A percentile compares a stretch with the other conserved stretches of the same genome.
phyloP scores from a whole-genome alignment of 2,113 vertebrate genomes.

The Solenodon paradoxus region DNA sequence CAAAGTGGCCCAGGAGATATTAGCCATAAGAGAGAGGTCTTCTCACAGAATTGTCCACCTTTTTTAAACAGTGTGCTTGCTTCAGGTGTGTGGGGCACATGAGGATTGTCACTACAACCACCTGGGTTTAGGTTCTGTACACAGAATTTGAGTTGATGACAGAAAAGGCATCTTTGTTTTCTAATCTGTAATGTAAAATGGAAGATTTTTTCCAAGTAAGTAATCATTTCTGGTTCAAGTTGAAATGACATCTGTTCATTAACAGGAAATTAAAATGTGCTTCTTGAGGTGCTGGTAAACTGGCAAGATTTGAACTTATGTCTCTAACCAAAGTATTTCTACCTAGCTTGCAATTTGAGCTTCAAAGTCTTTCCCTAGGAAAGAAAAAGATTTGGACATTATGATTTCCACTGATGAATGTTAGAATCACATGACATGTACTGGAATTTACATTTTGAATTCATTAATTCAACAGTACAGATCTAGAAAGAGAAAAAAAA shows the following conservation, averaged over 20 bases:
- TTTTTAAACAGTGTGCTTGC: conserved; percentile 80
- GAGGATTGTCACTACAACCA: conserved; percentile 63
- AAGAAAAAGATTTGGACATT: conserved; percentile 70
- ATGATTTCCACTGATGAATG: conserved; percentile 40
- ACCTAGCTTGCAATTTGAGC: conserved; percentile 58
- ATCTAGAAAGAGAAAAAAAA: conserved; percentile 31
- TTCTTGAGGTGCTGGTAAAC: conserved; percentile 78
- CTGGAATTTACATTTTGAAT: conserved; percentile 68
- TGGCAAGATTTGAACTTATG: conserved; percentile 79
- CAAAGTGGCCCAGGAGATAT: conserved; percentile 54
- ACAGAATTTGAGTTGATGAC: conserved; percentile 72
- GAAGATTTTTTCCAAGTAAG: conserved; percentile 27
- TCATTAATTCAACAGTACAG: conserved; percentile 21
- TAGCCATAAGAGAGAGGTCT: conserved; percentile 1
- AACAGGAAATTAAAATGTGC: conserved; percentile 68
- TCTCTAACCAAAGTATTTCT: conserved; percentile 80
- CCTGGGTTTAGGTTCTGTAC: conserved; percentile 70
- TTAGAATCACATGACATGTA: conserved; percentile 60
- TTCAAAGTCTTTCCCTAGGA: conserved; percentile 70
- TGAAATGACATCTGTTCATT: neutral
- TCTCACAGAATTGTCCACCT: conserved; percentile 74
- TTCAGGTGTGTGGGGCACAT: conserved; percentile 77
- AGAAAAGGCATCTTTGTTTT: conserved; percentile 74
- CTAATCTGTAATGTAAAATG: too few species aligned
- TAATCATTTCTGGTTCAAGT: conserved; percentile 48